These are phyloP conservation scores for Limnothrissa miodon DNA, from an alignment of 2,113 vertebrate species.

Conservation along the genomic window DNA sequence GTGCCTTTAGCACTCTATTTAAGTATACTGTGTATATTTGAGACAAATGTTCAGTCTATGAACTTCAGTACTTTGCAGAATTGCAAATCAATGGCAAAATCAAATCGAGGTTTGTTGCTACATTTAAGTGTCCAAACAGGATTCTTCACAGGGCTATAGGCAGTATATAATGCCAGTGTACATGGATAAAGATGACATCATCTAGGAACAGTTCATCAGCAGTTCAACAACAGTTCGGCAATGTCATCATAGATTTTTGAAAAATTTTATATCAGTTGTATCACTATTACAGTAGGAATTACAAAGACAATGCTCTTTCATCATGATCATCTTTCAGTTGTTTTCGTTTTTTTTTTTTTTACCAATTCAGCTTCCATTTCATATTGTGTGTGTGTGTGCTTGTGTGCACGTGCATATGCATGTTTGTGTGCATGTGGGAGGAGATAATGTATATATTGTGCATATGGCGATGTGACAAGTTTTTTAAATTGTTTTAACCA, in stretches of 20 bases:
- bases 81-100: too few relatives aligned
- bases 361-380: too few relatives aligned
- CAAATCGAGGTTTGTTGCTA: too few relatives aligned
- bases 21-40: slow-evolving; percentile 7
- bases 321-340: too few relatives aligned
- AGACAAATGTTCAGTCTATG: slow-evolving; percentile 15
- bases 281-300: not conserved
- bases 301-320: not conserved
- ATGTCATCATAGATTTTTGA: not conserved
- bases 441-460: too few relatives aligned
- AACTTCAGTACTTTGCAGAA: not conserved
- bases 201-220: not conserved
- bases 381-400: not conserved
- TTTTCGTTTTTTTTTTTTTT: too few relatives aligned
- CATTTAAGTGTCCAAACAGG: not conserved
- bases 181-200: not conserved
- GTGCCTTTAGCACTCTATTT: not conserved
- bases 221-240: too few relatives aligned
- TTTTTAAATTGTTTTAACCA: too few relatives aligned
- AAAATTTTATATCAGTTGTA: not conserved
- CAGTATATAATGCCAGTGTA: not conserved
- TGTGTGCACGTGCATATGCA: not conserved
- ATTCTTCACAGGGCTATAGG: not conserved
- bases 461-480: too few relatives aligned
- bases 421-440: not conserved